Base-by-base conservation (phyloP, 2,888 invertebrate genomes). In the Chrysolina haemoptera region DNA sequence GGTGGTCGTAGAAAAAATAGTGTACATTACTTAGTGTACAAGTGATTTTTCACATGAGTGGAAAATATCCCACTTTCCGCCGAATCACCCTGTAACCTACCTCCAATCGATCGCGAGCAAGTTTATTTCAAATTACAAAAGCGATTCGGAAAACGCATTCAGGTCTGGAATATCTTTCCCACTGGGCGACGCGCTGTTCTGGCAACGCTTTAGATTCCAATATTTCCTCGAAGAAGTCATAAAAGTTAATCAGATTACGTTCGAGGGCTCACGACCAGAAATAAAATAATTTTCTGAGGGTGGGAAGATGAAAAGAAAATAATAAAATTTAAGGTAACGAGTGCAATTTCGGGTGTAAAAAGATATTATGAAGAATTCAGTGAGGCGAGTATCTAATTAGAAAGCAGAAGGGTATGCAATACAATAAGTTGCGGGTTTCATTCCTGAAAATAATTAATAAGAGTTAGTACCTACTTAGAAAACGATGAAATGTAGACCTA, bases 241-340 rank as follows among this genome's bases (percentile, higher is more conserved):
- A 68, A 64, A 73, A 73, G 68, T 73, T 68, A 73, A 73, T 68
- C 62, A 62, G 50, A 46, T 64, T 73, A 68, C 64, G 63, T 66
- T 64, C 41, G 35, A 48, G 48, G 50, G 20, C 55, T 68, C 48
- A 16, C 46, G 48, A 72, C 18, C 18, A 64, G 55, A 35, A 73
- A 68, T 73, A 64, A 67, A 73, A 53, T 40, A 55, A 68, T 73
- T 72, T 73, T 64, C n/a, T 67, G 68, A 64, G 55, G 64, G 41
- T 65, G 46, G 35, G 46, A 20, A 20, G 12, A 22, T 53, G 55
- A 73, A 73, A 64, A 64, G 55, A 53, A 63, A 9, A 64, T 59
- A 68, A 73, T 73, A 73, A 68, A 73, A 53, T 73, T 59, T 64
- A 18, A 68, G 14, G 68, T 73, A 68, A 73, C 55, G 72, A 64